Evolutionary conservation across 2,888 invertebrate species (phyloP).

Genomic region (Tortricodes alternella): DNA sequence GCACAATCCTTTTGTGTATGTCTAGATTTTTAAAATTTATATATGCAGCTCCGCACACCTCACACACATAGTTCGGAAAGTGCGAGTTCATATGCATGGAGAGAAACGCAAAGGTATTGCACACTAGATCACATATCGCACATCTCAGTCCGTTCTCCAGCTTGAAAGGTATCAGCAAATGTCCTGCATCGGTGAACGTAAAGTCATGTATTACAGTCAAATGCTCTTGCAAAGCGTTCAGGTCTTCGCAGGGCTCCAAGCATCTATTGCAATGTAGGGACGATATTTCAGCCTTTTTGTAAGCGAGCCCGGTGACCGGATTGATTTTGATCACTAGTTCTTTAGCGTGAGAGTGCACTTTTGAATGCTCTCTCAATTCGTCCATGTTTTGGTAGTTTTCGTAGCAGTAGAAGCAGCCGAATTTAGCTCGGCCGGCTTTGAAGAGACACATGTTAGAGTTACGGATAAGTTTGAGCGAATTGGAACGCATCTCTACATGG

Average conservation of each 20-base stretch:
- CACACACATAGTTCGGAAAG: slow-evolving; percentile 52
- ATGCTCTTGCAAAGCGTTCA: slow-evolving; percentile 46
- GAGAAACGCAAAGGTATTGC: slow-evolving; percentile 46
- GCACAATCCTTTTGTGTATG: slow-evolving; percentile 45
- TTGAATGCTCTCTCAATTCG: slow-evolving; percentile 46
- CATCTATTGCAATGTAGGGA: slow-evolving; percentile 52
- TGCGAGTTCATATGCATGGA: slow-evolving; percentile 55
- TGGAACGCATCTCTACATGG: slow-evolving; percentile 39
- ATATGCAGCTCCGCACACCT: slow-evolving; percentile 50
- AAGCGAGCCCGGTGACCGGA: slow-evolving; percentile 44
- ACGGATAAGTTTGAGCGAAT: slow-evolving; percentile 52
- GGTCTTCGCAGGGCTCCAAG: slow-evolving; percentile 33
- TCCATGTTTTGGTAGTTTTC: slow-evolving; percentile 44
- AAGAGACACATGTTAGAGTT: slow-evolving; percentile 61
- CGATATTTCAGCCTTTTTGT: slow-evolving; percentile 54
- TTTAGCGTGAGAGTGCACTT: slow-evolving; percentile 41
- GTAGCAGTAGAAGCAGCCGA: slow-evolving; percentile 52
- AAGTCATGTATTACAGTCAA: slow-evolving; percentile 44
- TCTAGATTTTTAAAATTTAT: slow-evolving; percentile 50
- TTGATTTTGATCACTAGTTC: slow-evolving; percentile 40
- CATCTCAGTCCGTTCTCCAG: slow-evolving; percentile 46
- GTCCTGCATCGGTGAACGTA: slow-evolving; percentile 38
- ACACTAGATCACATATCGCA: slow-evolving; percentile 42
- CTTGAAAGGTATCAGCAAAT: slow-evolving; percentile 52
- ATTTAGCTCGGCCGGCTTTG: slow-evolving; percentile 51